Conservation (phyloP, 35 echinoderm and acorn worm genomes). For the Strongylocentrotus purpuratus region DNA sequence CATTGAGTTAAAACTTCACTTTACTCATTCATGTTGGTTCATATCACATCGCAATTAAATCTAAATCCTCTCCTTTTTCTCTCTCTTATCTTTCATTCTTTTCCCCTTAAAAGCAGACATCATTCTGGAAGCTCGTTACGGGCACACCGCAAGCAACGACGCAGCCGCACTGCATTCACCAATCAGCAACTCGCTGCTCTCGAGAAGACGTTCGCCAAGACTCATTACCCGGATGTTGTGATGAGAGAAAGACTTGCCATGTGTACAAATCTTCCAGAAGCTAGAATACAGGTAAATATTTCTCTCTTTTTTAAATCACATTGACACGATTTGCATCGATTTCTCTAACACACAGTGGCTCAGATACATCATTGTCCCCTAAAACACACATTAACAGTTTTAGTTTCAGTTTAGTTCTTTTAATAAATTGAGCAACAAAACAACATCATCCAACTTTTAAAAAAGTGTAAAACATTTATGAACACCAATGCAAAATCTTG, state of each 20-base stretch:
- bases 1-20: neutral
- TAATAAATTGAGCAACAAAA: too few species aligned
- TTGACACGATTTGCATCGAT: too few species aligned
- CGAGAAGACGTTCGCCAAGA: constrained; percentile 94
- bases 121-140: constrained; percentile 94
- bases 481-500: too few species aligned
- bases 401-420: too few species aligned
- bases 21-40: neutral
- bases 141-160: constrained; percentile 96
- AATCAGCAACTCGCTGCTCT: constrained; percentile 96
- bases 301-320: too few species aligned
- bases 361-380: too few species aligned
- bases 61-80: neutral
- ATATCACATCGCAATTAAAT: neutral
- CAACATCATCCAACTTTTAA: too few species aligned
- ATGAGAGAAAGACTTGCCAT: constrained; percentile 97
- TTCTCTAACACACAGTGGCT: too few species aligned
- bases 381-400: too few species aligned
- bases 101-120: constrained; percentile 74
- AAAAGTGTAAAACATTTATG: too few species aligned
- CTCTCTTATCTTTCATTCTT: constrained; percentile 11
- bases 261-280: constrained; percentile 96
- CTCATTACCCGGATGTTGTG: constrained; percentile 98
- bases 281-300: constrained; percentile 80
- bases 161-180: constrained; percentile 98